A percentile compares a stretch with the other conserved stretches of the same genome.
phyloP scores from a whole-genome alignment of 2,888 invertebrate genomes.

The Sinodicranocentrus sp. region DNA sequence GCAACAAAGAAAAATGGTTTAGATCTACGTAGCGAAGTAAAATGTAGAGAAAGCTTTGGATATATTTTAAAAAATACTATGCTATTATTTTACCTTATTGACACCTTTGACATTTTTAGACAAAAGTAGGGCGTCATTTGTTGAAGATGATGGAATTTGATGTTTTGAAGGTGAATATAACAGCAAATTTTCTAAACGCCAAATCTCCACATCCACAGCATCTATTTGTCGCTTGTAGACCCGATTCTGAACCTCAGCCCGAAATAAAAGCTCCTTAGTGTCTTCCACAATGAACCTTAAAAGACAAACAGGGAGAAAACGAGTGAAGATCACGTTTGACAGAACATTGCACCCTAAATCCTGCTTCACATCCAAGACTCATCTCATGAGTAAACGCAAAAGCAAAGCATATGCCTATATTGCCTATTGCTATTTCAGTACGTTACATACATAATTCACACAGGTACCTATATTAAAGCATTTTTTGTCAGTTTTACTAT shows the following conservation, averaged over 20 bases:
- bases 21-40: too few relatives aligned
- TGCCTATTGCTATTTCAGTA: too few relatives aligned
- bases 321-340: not conserved
- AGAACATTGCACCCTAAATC: not conserved
- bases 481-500: too few relatives aligned
- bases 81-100: constrained; percentile 15
- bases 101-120: constrained; percentile 39
- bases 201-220: constrained; percentile 88
- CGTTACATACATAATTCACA: too few relatives aligned
- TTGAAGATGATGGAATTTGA: not conserved
- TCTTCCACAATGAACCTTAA: constrained; percentile 89
- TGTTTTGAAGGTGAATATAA: constrained; percentile 79
- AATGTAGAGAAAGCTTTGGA: too few relatives aligned
- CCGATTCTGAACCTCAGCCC: constrained; percentile 94
- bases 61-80: too few relatives aligned
- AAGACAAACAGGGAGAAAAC: not conserved
- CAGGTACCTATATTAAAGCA: too few relatives aligned
- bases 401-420: not conserved
- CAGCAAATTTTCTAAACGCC: constrained; percentile 85
- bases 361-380: not conserved
- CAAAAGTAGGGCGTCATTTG: constrained; percentile 12
- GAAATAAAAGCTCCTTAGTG: constrained; percentile 85
- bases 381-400: not conserved
- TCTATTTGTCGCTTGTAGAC: constrained; percentile 91
- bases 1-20: too few relatives aligned